A percentile compares a stretch with the other conserved stretches of the same genome.
Evolutionary conservation across 1,140 invertebrate species (phyloP).

Genomic region (Samia ricini): DNA sequence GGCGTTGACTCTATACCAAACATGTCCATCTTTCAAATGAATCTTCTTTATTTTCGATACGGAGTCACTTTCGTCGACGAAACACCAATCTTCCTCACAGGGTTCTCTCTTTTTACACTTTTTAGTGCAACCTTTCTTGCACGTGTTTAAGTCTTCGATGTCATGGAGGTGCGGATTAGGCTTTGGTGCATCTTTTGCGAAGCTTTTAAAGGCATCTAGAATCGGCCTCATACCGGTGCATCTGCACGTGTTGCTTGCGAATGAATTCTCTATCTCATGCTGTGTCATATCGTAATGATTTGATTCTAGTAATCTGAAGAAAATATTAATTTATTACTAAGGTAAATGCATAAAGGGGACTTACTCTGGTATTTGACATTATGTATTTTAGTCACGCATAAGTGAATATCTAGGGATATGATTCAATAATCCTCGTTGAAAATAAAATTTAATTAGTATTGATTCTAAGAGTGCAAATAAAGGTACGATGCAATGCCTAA

Average conservation of each 20-base stretch:
- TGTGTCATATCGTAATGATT: slow-evolving; percentile 71
- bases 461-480: too few species aligned
- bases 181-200: slow-evolving; percentile 78
- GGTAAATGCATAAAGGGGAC: too few species aligned
- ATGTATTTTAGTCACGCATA: too few species aligned
- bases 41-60: slow-evolving; percentile 42
- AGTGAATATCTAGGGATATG: too few species aligned
- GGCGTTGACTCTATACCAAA: slow-evolving; percentile 54
- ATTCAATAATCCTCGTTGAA: background rate
- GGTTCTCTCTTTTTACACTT: slow-evolving; percentile 8
- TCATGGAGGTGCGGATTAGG: slow-evolving; percentile 30
- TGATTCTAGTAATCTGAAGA: slow-evolving; percentile 58
- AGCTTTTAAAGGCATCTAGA: slow-evolving; percentile 86
- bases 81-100: slow-evolving; percentile 43
- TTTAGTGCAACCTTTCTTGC: slow-evolving; percentile 25
- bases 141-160: slow-evolving; percentile 45
- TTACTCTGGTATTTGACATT: too few species aligned
- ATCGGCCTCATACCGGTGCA: slow-evolving; percentile 91
- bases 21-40: slow-evolving; percentile 43
- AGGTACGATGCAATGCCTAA: background rate
- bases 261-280: slow-evolving; percentile 83
- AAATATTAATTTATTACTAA: slow-evolving; percentile 8
- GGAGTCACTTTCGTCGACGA: slow-evolving; percentile 38
- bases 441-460: background rate
- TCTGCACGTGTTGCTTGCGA: slow-evolving; percentile 88